These are phyloP conservation scores for Rhinichthys klamathensis DNA, from an alignment of 2,113 vertebrate genomes.

Conservation along the genomic window DNA sequence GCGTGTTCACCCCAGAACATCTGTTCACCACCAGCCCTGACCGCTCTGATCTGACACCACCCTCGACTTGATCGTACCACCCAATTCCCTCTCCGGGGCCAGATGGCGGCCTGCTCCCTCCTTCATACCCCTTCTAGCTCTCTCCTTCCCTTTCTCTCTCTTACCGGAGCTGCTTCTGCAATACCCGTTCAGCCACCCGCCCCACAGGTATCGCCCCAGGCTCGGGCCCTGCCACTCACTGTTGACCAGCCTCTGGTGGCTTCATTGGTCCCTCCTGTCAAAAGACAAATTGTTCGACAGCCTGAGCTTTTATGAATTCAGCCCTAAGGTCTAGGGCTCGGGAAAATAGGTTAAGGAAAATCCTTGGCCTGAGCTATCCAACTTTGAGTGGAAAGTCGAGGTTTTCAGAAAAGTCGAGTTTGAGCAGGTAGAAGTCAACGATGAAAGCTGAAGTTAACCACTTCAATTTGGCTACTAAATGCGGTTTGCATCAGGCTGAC, in stretches of 20 bases:
- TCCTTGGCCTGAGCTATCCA: conserved; percentile 80
- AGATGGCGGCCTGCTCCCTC: conserved; percentile 89
- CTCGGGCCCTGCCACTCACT: conserved; percentile 79
- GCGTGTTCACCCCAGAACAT: conserved; percentile 96
- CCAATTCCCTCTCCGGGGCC: conserved; percentile 94
- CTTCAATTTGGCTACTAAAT: neutral
- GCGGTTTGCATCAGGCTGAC: neutral
- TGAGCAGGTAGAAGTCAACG: conserved; percentile 13
- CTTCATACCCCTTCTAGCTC: conserved; percentile 74
- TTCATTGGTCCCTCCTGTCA: conserved; percentile 85
- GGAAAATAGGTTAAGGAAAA: conserved; percentile 81
- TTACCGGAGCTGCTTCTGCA: conserved; percentile 59
- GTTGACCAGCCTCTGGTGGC: conserved; percentile 82
- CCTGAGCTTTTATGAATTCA: conserved; percentile 83
- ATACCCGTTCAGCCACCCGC: conserved; percentile 61
- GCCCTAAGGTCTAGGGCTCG: conserved; percentile 65
- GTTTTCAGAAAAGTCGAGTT: conserved; percentile 41
- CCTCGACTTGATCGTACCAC: conserved; percentile 74
- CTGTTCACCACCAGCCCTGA: conserved; percentile 96
- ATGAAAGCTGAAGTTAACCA: conserved; percentile 1
- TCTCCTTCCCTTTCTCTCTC: conserved; percentile 17
- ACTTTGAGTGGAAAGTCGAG: conserved; percentile 70
- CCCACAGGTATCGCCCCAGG: conserved; percentile 89
- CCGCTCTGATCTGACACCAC: conserved; percentile 92
- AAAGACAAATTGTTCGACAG: conserved; percentile 90